phyloP scores from a whole-genome alignment of 2,797 vertebrate species.

The Uromys caudimaculatus region DNA sequence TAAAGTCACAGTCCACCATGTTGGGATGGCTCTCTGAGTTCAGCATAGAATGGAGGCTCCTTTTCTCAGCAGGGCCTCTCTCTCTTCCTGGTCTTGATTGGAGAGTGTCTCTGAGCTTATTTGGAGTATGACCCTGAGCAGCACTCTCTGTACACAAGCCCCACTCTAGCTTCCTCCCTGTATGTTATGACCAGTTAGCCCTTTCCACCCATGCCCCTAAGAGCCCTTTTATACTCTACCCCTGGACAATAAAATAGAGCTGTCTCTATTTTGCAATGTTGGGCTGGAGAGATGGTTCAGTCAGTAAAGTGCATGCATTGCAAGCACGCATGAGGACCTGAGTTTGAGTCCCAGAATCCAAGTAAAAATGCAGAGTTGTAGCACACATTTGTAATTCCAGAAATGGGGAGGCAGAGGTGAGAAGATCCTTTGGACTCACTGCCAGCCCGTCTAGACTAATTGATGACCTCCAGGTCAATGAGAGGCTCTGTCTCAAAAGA shows the following conservation, averaged over 20 bases:
- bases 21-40: too few species aligned
- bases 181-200: neutral
- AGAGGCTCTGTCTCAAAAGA: neutral
- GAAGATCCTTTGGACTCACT: too few species aligned
- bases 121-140: neutral
- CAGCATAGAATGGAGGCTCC: too few species aligned
- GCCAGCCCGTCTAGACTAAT: neutral
- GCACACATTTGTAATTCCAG: neutral
- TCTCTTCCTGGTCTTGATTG: neutral
- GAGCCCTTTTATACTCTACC: neutral
- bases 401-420: neutral
- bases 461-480: neutral
- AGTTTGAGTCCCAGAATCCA: neutral
- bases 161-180: neutral
- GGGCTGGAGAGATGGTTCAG: neutral
- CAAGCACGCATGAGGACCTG: neutral
- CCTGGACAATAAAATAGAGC: neutral
- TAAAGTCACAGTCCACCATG: neutral
- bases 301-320: neutral
- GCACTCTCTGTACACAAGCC: neutral
- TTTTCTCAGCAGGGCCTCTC: neutral
- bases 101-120: neutral
- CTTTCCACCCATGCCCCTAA: neutral
- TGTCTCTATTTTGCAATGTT: neutral
- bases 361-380: neutral